Evolutionary conservation across 2,797 vertebrate genomes (phyloP).

Genomic region (Hippoglossus hippoglossus): DNA sequence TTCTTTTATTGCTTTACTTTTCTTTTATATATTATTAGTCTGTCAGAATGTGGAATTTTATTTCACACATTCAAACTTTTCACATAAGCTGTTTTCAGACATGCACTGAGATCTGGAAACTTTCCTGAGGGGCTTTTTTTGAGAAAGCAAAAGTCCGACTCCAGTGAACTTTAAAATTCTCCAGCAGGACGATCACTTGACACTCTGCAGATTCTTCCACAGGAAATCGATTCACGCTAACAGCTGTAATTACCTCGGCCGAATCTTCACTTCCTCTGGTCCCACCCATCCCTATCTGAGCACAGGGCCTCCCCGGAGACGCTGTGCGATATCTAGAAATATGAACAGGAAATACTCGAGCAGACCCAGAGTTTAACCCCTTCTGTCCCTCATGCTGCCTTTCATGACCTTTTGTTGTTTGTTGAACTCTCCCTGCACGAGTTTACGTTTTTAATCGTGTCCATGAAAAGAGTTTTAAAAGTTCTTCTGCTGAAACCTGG

Average conservation of each 20-base stretch:
- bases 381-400: not conserved
- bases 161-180: not conserved
- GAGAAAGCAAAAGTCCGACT: not conserved
- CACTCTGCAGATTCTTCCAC: slow-evolving; percentile 13
- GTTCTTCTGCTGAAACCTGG: not conserved
- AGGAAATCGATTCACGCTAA: not conserved
- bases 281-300: slow-evolving; percentile 52
- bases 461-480: slow-evolving; percentile 9
- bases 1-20: not conserved
- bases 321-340: slow-evolving; percentile 43
- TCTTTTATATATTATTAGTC: too few relatives aligned
- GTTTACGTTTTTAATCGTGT: not conserved
- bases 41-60: too few relatives aligned
- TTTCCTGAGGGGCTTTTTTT: too few relatives aligned
- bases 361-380: slow-evolving; percentile 20
- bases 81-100: too few relatives aligned
- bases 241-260: slow-evolving; percentile 31
- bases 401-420: too few relatives aligned
- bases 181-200: slow-evolving; percentile 15
- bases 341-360: slow-evolving; percentile 72
- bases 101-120: too few relatives aligned
- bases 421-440: not conserved
- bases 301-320: slow-evolving; percentile 34
- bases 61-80: not conserved
- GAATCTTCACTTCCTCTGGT: slow-evolving; percentile 48